Base-by-base conservation (phyloP, 2,888 invertebrate genomes). In the Tetranychus truncatus region DNA sequence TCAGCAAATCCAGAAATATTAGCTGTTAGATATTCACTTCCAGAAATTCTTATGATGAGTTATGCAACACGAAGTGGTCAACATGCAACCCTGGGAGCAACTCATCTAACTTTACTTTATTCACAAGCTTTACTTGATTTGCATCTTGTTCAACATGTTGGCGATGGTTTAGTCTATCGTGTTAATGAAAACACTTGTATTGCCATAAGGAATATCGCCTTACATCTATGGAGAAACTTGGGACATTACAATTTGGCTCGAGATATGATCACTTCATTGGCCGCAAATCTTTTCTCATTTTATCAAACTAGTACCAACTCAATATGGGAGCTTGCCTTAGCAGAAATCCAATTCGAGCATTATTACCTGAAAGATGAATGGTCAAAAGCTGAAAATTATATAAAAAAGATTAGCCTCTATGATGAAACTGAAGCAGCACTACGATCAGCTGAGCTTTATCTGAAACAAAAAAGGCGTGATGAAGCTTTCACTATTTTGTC, bases 171-270 rank as follows among this genome's bases (percentile, higher is more conserved):
- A 44, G 74, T 77, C 20, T 73, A 69, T 66, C 74, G 66, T n/a
- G 72, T 77, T 4, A 75, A 77, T 73, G 77, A 77, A 65, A 75
- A 74, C 20, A 77, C 76, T n/a, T 69, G 69, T 24, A 77, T 77
- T 55, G 75, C 74, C 21, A 45, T 75, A 6, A 71, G 76, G 55
- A 77, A 77, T 71, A 71, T 75, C 11, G 77, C 77, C 9, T 46
- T 67, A 0, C 75, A 77, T 66, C 15, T 76, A 15, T 77, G 77
- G 77, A 18, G 66, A 7, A 74, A 75, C 67, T 20, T 24, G 15
- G 76, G 76, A 21, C 55, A 75, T 24, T 75, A 74, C 21, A 20
- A 55, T 5, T 55, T 72, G 20, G 75, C 76, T 6, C 34, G 74
- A 15, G 75, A 77, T 66, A 71, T 75, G 46, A 66, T 77, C 4